Evolutionary conservation across 2,113 vertebrate species (phyloP).

Genomic region (Pelmatolapia mariae): DNA sequence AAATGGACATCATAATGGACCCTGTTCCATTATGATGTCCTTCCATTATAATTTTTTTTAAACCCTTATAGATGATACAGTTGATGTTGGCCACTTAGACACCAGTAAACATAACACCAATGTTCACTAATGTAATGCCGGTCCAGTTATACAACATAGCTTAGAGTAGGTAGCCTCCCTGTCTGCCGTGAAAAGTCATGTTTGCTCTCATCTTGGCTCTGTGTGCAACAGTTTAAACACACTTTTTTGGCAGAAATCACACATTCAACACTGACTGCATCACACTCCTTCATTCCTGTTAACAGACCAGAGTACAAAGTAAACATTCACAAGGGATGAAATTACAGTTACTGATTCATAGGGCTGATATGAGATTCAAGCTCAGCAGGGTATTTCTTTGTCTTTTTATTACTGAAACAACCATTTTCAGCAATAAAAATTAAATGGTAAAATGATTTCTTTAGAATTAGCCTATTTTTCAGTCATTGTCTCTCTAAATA

Average conservation of each 20-base stretch:
- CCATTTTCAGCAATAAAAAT: not conserved
- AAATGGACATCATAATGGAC: not conserved
- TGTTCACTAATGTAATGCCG: not conserved
- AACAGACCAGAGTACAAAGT: not conserved
- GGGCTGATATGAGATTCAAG: not conserved
- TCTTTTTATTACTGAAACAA: not conserved
- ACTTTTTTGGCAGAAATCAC: not conserved
- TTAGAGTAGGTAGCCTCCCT: not conserved
- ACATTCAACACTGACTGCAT: not conserved
- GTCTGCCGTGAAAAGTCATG: not conserved
- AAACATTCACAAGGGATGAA: not conserved
- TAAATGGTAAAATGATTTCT: not conserved
- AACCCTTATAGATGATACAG: not conserved
- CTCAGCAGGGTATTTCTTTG: not conserved
- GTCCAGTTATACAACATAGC: not conserved
- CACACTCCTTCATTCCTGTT: not conserved
- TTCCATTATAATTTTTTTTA: not conserved
- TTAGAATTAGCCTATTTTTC: not conserved
- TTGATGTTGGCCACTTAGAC: not conserved
- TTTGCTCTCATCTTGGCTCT: not conserved
- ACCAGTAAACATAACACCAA: not conserved
- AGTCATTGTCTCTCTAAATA: not conserved
- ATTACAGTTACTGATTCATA: not conserved
- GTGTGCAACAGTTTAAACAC: not conserved
- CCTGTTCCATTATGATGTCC: not conserved